Conservation (phyloP, 2,113 vertebrate species). For the Athene noctua region DNA sequence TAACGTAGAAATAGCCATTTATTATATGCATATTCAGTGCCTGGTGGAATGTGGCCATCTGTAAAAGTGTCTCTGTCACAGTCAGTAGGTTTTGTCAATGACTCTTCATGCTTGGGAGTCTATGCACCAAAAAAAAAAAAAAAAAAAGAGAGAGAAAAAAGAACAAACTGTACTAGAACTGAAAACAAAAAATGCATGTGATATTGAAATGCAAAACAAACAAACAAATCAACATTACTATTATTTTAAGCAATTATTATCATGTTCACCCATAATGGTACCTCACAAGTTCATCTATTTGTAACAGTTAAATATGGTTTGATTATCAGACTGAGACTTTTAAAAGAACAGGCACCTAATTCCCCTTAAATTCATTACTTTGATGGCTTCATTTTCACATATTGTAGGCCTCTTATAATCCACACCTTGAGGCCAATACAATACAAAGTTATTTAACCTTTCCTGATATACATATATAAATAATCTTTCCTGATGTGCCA, state of each 20-base stretch:
- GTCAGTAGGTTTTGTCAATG: not conserved
- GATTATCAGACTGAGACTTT: not conserved
- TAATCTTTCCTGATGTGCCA: not conserved
- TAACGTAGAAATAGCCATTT: not conserved
- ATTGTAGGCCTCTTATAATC: not conserved
- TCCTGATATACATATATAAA: not conserved
- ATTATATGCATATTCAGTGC: not conserved
- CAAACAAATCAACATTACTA: not conserved
- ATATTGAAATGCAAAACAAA: not conserved
- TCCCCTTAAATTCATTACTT: not conserved
- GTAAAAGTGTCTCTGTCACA: not conserved
- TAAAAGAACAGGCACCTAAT: not conserved
- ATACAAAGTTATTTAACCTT: not conserved
- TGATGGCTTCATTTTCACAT: not conserved
- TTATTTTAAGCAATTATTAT: not conserved
- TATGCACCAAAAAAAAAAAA: not conserved
- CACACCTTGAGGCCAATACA: not conserved
- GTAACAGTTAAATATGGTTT: not conserved
- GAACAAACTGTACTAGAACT: not conserved
- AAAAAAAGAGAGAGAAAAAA: not conserved
- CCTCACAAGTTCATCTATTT: not conserved
- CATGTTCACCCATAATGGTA: not conserved
- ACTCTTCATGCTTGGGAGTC: not conserved
- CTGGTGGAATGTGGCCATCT: not conserved
- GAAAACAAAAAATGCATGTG: not conserved